Evolutionary conservation across 2,113 vertebrate species (phyloP).

Genomic region (Eulacestoma nigropectus): DNA sequence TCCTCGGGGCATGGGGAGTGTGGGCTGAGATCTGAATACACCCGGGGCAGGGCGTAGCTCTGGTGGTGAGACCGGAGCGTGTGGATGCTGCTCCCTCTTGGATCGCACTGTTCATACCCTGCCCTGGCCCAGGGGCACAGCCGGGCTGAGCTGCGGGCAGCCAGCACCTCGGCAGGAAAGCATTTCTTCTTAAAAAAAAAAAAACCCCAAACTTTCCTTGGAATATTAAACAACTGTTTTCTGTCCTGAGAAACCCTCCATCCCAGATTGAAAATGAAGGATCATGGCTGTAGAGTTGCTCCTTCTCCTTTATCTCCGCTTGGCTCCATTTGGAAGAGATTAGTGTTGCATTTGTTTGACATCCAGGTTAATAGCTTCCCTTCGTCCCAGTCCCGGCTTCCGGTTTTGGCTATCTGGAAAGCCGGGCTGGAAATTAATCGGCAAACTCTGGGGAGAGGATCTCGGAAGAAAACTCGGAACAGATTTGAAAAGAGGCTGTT

Average conservation of each 20-base stretch:
- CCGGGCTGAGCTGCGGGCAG: not conserved
- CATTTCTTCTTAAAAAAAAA: not conserved
- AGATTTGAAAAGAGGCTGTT: not conserved
- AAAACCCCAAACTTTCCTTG: not conserved
- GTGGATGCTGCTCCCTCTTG: not conserved
- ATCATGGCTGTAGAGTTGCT: not conserved
- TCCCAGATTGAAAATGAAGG: not conserved
- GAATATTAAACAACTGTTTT: not conserved
- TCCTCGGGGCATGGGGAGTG: not conserved
- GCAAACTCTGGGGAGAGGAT: conserved; percentile 13
- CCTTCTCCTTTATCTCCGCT: not conserved
- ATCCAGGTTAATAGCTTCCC: conserved; percentile 43
- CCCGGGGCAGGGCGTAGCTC: not conserved
- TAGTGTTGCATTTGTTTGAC: conserved; percentile 34
- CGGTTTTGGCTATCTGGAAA: conserved; percentile 7
- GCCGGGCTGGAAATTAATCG: conserved; percentile 6
- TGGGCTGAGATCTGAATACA: not conserved
- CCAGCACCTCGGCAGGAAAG: not conserved
- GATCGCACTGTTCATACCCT: rapidly evolving
- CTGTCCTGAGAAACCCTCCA: not conserved
- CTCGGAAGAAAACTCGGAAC: not conserved
- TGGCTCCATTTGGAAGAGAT: conserved; percentile 54
- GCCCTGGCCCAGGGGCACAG: not conserved
- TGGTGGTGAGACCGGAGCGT: rapidly evolving
- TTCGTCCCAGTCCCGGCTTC: conserved; percentile 22